Base-by-base conservation (phyloP, 2,113 vertebrate genomes). In the Odontophorus gujanensis region DNA sequence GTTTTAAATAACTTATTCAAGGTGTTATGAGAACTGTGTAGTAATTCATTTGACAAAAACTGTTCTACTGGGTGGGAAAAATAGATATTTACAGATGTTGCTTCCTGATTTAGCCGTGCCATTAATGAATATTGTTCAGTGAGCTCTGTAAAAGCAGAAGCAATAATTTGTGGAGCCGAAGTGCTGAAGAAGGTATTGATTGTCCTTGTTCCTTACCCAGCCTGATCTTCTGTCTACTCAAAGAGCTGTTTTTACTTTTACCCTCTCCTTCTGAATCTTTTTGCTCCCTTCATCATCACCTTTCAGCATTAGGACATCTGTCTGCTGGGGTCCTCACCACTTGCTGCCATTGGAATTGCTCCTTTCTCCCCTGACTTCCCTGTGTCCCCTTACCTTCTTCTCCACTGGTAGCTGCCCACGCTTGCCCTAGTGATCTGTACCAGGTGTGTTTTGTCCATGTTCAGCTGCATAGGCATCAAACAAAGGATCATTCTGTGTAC, bases 111-210 rank as follows among this genome's bases (percentile, higher is more conserved):
- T 53, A 72, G 34, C 59, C 8, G 0, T 75, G 43, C 71, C 26
- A 43, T 71, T 51, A 62, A 30, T 76, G 11, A 40, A 12, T 69
- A 22, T 47, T 92, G 53, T 30, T 82, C 48, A 55, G 38, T 59
- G 59, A 85, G 32, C 8, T 82, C 67, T 30, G 10, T 57, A 68
- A 87, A 71, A 72, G 45, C 67, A 63, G 63, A 79, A 45, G 51
- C 2, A 3, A 32, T 69, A 20, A 51, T 80, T 12, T 32, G 25
- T 47, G 75, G 80, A 59, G 36, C 0, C 0, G 13, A 48, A 53
- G 53, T 66, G 20, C 74, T 85, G 53, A 58, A 73, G 50, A 50
- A 85, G 36, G 66, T 69, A 38, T 75, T 53, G 18, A 0, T 11
- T 68, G 19, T 65, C 48, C 30, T 67, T 69, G 7, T 73, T 63